A percentile compares a stretch with the other conserved stretches of the same genome.
These are phyloP conservation scores for Caenorhabditis sp. DNA, from an alignment of 2,888 invertebrate genomes.

Conservation along the genomic window DNA sequence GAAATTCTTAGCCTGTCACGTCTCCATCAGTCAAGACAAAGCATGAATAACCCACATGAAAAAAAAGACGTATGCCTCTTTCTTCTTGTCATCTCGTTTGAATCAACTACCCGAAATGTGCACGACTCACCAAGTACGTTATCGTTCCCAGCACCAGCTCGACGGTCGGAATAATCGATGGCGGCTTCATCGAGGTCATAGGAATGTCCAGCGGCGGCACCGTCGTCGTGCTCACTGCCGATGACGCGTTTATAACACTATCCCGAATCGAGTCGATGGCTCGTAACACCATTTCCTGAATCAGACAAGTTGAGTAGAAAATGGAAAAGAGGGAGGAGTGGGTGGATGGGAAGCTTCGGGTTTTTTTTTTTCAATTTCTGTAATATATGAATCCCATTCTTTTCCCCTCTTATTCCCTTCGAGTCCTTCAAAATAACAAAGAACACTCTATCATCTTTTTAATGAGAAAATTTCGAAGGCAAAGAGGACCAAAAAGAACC, in stretches of 20 bases:
- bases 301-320: constrained; percentile 58
- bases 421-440: background rate
- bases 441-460: background rate
- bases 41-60: constrained; percentile 49
- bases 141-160: constrained; percentile 85
- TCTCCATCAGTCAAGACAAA: constrained; percentile 35
- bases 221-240: constrained; percentile 52
- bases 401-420: background rate
- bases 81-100: constrained; percentile 16
- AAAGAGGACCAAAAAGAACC: constrained; percentile 4
- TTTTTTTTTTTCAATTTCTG: background rate
- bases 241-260: constrained; percentile 70
- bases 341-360: background rate
- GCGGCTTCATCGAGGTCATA: constrained; percentile 47
- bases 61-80: constrained; percentile 10
- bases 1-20: constrained; percentile 32
- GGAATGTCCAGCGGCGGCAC: constrained; percentile 53
- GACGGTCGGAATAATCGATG: constrained; percentile 74
- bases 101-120: constrained; percentile 6
- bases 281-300: constrained; percentile 74
- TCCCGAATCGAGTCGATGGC: constrained; percentile 73
- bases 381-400: too few species aligned
- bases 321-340: constrained; percentile 15
- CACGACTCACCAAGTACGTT: constrained; percentile 87
- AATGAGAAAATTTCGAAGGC: background rate